These are phyloP conservation scores for Aphaenogaster ashmeadi DNA, from an alignment of 1,140 invertebrate genomes.

Conservation along the genomic window DNA sequence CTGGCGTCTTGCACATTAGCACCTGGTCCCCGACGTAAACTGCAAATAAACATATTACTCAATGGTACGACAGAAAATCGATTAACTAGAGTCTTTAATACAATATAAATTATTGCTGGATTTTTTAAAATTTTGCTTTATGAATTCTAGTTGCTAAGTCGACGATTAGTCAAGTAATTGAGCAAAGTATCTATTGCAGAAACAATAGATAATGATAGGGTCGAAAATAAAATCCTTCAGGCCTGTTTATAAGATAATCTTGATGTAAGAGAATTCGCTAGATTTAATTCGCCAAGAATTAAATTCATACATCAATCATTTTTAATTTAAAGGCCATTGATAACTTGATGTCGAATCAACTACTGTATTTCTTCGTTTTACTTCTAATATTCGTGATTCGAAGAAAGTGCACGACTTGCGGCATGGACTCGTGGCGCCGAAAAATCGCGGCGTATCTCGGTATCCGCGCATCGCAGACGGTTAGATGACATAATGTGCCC, in stretches of 20 bases:
- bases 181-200: not conserved
- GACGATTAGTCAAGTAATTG: not conserved
- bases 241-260: not conserved
- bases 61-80: slow-evolving; percentile 19
- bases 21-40: slow-evolving; percentile 95
- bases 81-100: not conserved
- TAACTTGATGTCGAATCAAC: not conserved
- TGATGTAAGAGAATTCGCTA: not conserved
- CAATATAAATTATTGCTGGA: not conserved
- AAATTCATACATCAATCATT: not conserved
- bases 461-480: slow-evolving; percentile 57
- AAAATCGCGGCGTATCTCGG: slow-evolving; percentile 54
- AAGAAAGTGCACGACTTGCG: not conserved
- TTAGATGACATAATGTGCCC: slow-evolving; percentile 55
- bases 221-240: not conserved
- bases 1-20: slow-evolving; percentile 97
- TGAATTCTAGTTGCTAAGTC: not conserved
- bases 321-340: not conserved
- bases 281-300: not conserved
- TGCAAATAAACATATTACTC: slow-evolving; percentile 86
- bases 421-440: slow-evolving; percentile 3
- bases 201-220: not conserved
- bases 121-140: not conserved
- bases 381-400: not conserved
- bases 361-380: not conserved